Evolutionary conservation across 2,888 invertebrate species (phyloP), one percentile per base, ranked within the genome.

Genomic region (Megalurothrips usitatus): DNA sequence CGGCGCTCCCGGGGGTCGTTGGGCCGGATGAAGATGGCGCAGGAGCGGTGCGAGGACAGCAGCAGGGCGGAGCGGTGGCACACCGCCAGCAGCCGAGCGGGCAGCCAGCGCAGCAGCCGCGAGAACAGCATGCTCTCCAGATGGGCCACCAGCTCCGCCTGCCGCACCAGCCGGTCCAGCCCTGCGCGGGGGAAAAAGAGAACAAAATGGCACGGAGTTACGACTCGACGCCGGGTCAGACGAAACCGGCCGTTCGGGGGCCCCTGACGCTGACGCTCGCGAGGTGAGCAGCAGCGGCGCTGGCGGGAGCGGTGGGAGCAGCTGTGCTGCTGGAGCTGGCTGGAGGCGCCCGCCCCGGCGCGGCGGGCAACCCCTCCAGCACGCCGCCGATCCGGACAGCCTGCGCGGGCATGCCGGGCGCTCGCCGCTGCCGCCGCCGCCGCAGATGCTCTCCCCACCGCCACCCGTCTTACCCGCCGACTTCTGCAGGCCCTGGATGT

Each of bases 81-180:
- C 52, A 92, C 89, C 0, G 89, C 89, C 34, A 94, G 88, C 23
- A 94, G 85, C 82, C 91, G 91, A 52, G 88, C 89, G 0, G 93
- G 93, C 49, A 86, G 78, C 58, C 84, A 84, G 0, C 92, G 91
- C 63, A 95, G 86, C 63, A 95, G 86, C 10, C 92, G 91, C 11
- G 95, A 95, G 86, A 96, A 96, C 80, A 96, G 89, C 90, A 96
- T 92, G 84, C 93, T 93, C 86, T 96, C 96, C 12, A 96, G 87
- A 83, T 95, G 93, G 0, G 94, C 94, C 0, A 96, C 94, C 68
- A 95, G 86, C 84, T 95, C 93, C 0, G 95, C 95, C 87, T 95
- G 94, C 0, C 95, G 90, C 26, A 95, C 94, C 80, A 96, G 86
- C 11, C 95, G 89, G 85, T 95, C 95, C 47, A 96, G 87, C 0